These are phyloP conservation scores for Eupithecia dodoneata DNA, from an alignment of 2,888 invertebrate species.

Conservation along the genomic window DNA sequence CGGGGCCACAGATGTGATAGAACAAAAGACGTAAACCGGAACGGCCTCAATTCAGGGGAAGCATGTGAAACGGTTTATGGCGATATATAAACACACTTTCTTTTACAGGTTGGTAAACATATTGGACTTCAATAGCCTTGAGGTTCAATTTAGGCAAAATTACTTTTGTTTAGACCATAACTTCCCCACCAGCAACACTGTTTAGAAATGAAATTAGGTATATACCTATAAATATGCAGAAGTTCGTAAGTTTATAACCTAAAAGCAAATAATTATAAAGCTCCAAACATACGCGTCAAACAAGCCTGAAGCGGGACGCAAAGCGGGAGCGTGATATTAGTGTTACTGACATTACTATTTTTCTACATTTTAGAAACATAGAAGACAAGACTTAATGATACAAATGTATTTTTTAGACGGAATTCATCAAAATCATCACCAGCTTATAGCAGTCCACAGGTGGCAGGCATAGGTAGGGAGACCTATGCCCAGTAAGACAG, in stretches of 20 bases:
- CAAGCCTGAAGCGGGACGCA: too few species aligned
- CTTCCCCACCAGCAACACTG: too few species aligned
- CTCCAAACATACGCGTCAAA: too few species aligned
- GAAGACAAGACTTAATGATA: neutral
- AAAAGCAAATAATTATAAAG: too few species aligned
- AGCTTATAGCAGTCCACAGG: too few species aligned
- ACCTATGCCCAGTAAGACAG: too few species aligned
- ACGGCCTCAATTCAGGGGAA: conserved; percentile 48
- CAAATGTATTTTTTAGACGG: neutral
- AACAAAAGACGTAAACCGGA: conserved; percentile 56
- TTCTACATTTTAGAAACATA: neutral
- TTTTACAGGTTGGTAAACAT: conserved; percentile 42
- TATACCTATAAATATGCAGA: too few species aligned
- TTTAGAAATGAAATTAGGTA: too few species aligned
- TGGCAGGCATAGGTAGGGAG: too few species aligned
- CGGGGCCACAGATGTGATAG: conserved; percentile 49
- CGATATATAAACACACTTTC: conserved; percentile 41
- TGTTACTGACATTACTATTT: neutral
- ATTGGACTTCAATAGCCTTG: conserved; percentile 32
- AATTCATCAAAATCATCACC: too few species aligned
- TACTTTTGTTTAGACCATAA: conserved; percentile 7
- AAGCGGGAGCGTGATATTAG: neutral
- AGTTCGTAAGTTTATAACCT: too few species aligned
- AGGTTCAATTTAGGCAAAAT: conserved; percentile 13
- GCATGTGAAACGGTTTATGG: conserved; percentile 52